Evolutionary conservation across 2,797 vertebrate species (phyloP).

Genomic region (Bradypodion pumilum): DNA sequence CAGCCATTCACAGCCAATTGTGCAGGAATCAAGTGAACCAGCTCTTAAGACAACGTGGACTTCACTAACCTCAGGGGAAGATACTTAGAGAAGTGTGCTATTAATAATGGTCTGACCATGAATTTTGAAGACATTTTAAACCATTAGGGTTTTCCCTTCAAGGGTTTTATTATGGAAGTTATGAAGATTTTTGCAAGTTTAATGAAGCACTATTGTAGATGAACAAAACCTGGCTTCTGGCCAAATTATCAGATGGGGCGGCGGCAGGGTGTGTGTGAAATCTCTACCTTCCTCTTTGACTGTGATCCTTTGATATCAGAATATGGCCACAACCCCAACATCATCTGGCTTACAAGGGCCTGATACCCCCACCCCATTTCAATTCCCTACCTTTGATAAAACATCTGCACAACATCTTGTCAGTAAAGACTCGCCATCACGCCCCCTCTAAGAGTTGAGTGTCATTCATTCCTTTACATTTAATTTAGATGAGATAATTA

Average conservation of each 20-base stretch:
- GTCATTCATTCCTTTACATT: not conserved
- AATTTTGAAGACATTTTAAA: no score
- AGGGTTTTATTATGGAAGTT: no score
- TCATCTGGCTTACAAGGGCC: not conserved
- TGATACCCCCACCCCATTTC: not conserved
- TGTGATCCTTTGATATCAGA: not conserved
- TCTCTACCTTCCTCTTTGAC: not conserved
- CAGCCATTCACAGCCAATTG: not conserved
- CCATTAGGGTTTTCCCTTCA: no score
- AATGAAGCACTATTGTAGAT: not conserved
- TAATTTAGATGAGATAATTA: not conserved
- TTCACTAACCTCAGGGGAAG: not conserved
- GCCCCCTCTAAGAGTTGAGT: not conserved
- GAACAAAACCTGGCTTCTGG: not conserved
- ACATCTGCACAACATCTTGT: not conserved
- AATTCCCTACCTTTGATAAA: not conserved
- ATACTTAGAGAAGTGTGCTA: not conserved
- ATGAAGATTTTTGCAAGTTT: no score
- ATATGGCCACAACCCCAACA: not conserved
- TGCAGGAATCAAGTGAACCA: not conserved
- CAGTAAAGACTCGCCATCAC: not conserved
- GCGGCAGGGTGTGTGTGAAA: no score
- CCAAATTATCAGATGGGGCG: not conserved
- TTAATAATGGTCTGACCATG: no score
- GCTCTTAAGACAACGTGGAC: not conserved